Conservation (phyloP, 2,113 vertebrate genomes). For the Candoia aspera region DNA sequence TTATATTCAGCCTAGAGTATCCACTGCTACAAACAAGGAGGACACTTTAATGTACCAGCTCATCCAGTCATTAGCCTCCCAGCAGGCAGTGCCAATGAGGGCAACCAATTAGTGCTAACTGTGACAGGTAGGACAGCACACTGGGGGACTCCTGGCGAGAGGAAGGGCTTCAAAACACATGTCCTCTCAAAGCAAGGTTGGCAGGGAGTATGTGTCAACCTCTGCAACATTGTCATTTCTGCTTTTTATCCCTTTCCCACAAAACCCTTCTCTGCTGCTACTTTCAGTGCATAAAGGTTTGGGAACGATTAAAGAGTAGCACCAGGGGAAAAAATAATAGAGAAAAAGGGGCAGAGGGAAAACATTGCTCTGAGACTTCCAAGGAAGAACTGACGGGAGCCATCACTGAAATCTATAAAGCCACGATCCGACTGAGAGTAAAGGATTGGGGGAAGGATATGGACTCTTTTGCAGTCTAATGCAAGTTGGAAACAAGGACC, state of each 20-base stretch:
- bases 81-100: slow-evolving; percentile 39
- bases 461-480: not conserved
- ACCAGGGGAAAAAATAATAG: not conserved
- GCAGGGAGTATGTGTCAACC: slow-evolving; percentile 16
- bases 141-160: slow-evolving; percentile 31
- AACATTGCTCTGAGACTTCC: slow-evolving; percentile 35
- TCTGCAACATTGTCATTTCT: not conserved
- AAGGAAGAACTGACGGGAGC: not conserved
- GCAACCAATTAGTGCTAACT: slow-evolving; percentile 34
- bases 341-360: slow-evolving; percentile 15
- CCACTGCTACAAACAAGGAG: not conserved
- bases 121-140: slow-evolving; percentile 41
- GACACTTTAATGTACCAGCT: slow-evolving; percentile 33
- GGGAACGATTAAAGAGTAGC: slow-evolving; percentile 47
- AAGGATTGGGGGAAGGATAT: not conserved
- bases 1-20: not conserved
- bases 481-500: not conserved
- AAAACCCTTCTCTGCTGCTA: not conserved
- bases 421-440: not conserved
- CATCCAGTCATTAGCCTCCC: slow-evolving; percentile 34
- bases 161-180: not conserved
- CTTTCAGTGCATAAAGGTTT: not conserved
- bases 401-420: not conserved
- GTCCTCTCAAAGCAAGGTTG: slow-evolving; percentile 11
- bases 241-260: slow-evolving; percentile 5